Conservation (phyloP, 2,888 invertebrate species). For the Lasioglossum oenotherae region DNA sequence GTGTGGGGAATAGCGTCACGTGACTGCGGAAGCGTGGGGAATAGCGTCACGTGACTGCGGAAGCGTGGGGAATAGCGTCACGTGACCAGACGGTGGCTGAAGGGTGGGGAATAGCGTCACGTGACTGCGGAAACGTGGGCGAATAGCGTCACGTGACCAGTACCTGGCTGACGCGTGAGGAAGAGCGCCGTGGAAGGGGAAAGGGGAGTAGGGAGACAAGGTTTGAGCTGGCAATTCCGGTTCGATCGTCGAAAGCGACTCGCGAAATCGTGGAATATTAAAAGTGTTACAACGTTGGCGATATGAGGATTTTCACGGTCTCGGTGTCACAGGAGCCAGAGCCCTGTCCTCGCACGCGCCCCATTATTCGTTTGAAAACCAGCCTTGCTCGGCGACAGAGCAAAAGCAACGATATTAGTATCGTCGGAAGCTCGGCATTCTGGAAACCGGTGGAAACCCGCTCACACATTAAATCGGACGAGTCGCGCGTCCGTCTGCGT, state of each 20-base stretch:
- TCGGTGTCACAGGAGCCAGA: background rate
- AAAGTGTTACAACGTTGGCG: background rate
- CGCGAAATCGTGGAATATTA: background rate
- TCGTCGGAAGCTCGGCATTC: conserved; percentile 8
- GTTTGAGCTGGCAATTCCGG: too few species aligned
- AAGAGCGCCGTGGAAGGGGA: too few species aligned
- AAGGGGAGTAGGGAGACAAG: too few species aligned
- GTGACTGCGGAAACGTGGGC: too few species aligned
- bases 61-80: too few species aligned
- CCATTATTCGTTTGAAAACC: conserved; percentile 15
- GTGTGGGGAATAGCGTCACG: too few species aligned
- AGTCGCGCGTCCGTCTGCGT: conserved; percentile 14
- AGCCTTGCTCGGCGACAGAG: background rate
- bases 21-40: too few species aligned
- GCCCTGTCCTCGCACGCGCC: background rate
- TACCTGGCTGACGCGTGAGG: too few species aligned
- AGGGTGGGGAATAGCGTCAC: too few species aligned
- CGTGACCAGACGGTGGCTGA: too few species aligned
- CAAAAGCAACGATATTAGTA: conserved; percentile 31
- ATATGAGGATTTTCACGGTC: background rate
- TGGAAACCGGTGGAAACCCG: conserved; percentile 20
- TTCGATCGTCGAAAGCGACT: background rate
- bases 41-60: too few species aligned
- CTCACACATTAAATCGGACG: conserved; percentile 37
- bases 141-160: too few species aligned